Evolutionary conservation across 2,797 vertebrate species (phyloP), one percentile per base, ranked within the genome.

Genomic region (Acanthurus tractus): DNA sequence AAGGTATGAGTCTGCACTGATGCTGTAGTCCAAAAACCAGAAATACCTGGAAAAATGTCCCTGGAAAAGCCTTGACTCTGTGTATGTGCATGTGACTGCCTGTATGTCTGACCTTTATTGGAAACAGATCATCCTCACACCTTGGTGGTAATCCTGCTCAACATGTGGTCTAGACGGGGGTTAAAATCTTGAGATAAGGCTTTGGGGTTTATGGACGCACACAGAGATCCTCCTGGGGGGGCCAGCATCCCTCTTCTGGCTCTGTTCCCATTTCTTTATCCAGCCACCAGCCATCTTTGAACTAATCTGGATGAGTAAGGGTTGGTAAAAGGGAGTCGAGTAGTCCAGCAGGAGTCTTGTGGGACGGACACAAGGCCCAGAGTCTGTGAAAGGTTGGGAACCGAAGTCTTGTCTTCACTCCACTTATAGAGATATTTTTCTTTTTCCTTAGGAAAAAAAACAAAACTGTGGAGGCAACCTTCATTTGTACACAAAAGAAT

Each of bases 251-350:
- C 48, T 55, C 54, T 50, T n/a, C 36, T 50, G 29, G 46, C 18
- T 72, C 67, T 75, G 70, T 76, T 68, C 55, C 56, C 29, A 8
- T 79, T 72, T 83, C 62, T 53, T 81, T 58, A 63, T 74, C 66
- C 52, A 53, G 52, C 58, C 74, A 88, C 86, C 72, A 76, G 63
- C n/a, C 13, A 6, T 81, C 70, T 87, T 85, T 74, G 81, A 86
- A 81, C 50, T 87, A 89, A 93, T 91, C 86, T 84, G 48, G 48
- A 49, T 49, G 48, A 7, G 10, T 7, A 49, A 49, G 48, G 48
- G 18, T 4, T 10, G 48, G 18, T 49, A 49, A 48, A 18, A 34
- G 29, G 29, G 29, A 34, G 29, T 34, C 29, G 7, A 34, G 29
- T 34, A 34, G 29, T 34, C 29, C 29, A 34, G 29, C 7, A 6